Evolutionary conservation across 2,888 invertebrate genomes (phyloP).

Genomic region (Pristionchus exspectatus): DNA sequence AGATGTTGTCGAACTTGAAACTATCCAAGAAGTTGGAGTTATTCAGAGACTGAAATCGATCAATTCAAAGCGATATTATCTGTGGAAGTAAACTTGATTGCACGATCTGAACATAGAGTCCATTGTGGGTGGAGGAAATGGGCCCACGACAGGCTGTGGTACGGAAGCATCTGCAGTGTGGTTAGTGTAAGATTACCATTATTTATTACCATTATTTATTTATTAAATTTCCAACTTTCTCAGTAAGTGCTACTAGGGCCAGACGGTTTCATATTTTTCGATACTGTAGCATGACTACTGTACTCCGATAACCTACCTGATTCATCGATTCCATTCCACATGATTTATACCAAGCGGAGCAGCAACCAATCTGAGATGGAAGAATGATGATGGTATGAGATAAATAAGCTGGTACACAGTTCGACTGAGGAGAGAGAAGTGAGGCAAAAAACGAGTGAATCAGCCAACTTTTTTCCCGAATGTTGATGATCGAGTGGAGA

Average conservation of each 20-base stretch:
- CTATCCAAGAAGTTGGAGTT: background rate
- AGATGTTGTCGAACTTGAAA: no score
- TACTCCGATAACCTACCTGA: background rate
- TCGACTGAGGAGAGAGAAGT: background rate
- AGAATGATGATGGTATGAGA: background rate
- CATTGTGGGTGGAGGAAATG: background rate
- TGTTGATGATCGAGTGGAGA: background rate
- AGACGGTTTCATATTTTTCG: no score
- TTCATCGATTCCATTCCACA: background rate
- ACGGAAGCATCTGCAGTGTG: background rate
- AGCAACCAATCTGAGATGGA: background rate
- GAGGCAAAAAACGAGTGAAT: background rate
- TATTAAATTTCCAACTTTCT: no score
- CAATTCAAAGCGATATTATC: background rate
- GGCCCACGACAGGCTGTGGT: background rate
- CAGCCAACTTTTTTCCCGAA: background rate
- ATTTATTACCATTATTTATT: no score
- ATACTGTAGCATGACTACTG: no score
- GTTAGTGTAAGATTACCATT: no score
- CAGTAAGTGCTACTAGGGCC: no score
- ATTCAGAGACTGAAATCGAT: background rate
- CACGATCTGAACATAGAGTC: background rate
- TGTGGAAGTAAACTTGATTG: background rate
- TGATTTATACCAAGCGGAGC: background rate
- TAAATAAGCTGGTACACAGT: background rate